Conservation (phyloP, 2,113 vertebrate species). For the Indicator indicator region DNA sequence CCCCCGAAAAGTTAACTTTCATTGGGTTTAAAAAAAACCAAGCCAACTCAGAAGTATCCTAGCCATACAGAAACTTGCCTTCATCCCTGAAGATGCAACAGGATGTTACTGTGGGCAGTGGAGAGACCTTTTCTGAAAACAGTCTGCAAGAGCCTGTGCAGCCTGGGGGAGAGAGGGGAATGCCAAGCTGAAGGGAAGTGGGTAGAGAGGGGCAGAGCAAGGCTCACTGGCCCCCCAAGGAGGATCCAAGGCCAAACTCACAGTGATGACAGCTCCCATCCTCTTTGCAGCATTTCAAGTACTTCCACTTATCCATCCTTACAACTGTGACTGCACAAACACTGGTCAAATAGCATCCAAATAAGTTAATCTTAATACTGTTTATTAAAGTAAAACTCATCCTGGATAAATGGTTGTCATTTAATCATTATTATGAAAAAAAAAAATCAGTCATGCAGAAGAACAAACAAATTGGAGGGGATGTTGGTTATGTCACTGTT, state of each 20-base stretch:
- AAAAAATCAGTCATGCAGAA: not conserved
- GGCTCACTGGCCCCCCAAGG: too few relatives aligned
- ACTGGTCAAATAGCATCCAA: not conserved
- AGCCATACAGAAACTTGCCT: not conserved
- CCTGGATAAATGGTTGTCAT: not conserved
- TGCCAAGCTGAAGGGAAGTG: not conserved
- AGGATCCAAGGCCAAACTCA: not conserved
- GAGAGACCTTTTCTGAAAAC: not conserved
- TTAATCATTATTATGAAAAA: not conserved
- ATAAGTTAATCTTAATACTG: not conserved
- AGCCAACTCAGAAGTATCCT: not conserved
- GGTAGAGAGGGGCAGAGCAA: not conserved
- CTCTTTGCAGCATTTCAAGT: not conserved
- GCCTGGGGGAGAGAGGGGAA: accelerated
- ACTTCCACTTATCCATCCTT: accelerated
- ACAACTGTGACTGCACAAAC: accelerated
- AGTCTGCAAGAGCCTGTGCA: not conserved
- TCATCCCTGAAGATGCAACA: not conserved
- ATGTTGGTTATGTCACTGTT: not conserved
- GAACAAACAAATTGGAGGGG: not conserved
- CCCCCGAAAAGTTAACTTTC: not conserved
- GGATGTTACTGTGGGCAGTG: not conserved
- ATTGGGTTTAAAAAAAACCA: not conserved
- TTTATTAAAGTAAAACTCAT: not conserved
- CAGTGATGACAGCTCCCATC: not conserved